Base-by-base conservation (phyloP, 2,888 invertebrate species). In the Caenorhabditis virilis region DNA sequence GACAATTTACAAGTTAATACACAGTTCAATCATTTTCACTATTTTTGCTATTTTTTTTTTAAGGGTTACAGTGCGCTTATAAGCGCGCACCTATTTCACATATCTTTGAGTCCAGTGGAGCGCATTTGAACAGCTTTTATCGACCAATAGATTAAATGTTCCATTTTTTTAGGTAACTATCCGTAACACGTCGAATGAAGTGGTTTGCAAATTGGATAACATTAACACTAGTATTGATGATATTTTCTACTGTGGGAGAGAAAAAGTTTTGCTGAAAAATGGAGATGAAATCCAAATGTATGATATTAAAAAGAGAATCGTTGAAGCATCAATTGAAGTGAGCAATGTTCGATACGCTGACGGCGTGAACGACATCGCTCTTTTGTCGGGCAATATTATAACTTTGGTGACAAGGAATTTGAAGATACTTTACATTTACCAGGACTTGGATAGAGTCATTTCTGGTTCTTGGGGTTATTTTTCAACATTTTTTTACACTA, bases 391-490 rank as follows among this genome's bases (percentile, higher is more conserved):
- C 84, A 94, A 95, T 84, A 90, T 90, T 2, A 51, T 82, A 6
- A 81, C 79, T 0, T 53, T 83, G 13, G 73, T 84, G 25, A 78
- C 78, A 36, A 67, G 78, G 13, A 76, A 76, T 25, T 42, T 99
- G 76, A 94, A 97, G 78, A 90, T 91, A 50, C 87, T 57, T n/a
- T 95, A 94, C 84, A 90, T 91, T 0, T 89, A 98, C 55, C 93
- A 95, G 54, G 98, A 99, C 85, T 95, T 92, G 74, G 91, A 93
- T 0, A 87, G 95, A 53, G 93, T 99, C 4, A 98, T 99, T 86
- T 94, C 94, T 0, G 98, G 95, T 0, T 92, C 95, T 5, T 99
- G 97, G 91, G 98, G 98, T 83, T 97, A 97, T 83, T 90, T 90
- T 46, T 93, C 94, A 0, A 95, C 98, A 2, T 95, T 99, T 80